phyloP scores from a whole-genome alignment of 92 coral and sea anemone genomes.

The Parazoanthus swiftii region DNA sequence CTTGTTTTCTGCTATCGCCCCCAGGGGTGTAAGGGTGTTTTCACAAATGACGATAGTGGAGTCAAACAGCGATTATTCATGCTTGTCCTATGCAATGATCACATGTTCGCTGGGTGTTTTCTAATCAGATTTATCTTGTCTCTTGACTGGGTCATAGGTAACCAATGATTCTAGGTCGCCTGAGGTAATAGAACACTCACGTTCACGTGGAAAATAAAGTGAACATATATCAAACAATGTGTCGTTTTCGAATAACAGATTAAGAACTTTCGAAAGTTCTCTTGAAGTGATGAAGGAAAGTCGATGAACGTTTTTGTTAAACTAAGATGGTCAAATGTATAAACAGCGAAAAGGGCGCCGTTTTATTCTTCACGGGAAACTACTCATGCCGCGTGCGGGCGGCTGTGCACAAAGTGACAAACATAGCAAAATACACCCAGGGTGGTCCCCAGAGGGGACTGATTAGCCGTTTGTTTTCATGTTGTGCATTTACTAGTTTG shows the following conservation, averaged over 20 bases:
- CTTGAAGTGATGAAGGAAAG: not conserved
- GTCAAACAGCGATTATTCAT: not conserved
- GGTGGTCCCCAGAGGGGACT: no score
- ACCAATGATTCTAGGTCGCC: not conserved
- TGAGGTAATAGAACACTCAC: not conserved
- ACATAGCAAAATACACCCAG: not conserved
- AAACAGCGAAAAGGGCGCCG: not conserved
- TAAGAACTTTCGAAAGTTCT: not conserved
- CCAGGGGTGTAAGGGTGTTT: not conserved
- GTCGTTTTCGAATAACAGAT: not conserved
- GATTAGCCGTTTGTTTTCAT: no score
- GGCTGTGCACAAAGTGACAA: not conserved
- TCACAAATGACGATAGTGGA: not conserved
- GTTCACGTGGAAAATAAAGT: constrained; percentile 19
- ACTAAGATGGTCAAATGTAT: not conserved
- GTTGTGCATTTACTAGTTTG: not conserved
- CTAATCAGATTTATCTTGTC: constrained; percentile 1
- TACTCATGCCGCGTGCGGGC: not conserved
- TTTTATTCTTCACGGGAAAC: not conserved
- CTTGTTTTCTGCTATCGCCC: not conserved
- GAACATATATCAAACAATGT: not conserved
- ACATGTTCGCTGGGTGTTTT: constrained; percentile 11
- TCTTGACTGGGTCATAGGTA: not conserved
- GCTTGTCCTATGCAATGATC: constrained; percentile 1
- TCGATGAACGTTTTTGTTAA: not conserved